Evolutionary conservation across 1,140 invertebrate species (phyloP).

Genomic region (Aphelenchoides besseyi): DNA sequence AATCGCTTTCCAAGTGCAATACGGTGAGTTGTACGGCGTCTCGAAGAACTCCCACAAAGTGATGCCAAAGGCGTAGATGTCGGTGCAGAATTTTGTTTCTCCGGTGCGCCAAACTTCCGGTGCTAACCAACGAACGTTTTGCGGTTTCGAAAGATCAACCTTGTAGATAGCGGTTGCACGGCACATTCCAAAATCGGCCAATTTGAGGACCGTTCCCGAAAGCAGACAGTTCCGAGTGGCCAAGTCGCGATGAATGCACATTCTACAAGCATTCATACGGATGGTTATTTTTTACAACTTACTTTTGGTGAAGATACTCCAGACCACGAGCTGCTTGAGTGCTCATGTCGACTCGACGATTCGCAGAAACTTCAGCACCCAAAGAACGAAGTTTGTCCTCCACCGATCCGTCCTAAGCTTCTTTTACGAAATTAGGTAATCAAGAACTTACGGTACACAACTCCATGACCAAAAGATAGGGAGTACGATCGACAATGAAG

Average conservation of each 20-base stretch:
- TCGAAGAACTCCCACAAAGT: constrained; percentile 34
- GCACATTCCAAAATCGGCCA: constrained; percentile 57
- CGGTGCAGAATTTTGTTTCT: constrained; percentile 38
- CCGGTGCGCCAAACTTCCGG: constrained; percentile 41
- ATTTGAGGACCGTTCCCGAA: constrained; percentile 32
- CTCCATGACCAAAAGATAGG: constrained; percentile 54
- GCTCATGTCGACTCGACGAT: constrained; percentile 29
- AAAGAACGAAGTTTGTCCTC: constrained; percentile 43
- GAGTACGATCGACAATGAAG: constrained; percentile 48
- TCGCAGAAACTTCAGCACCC: constrained; percentile 14
- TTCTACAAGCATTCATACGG: constrained; percentile 4
- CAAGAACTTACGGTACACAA: constrained; percentile 39
- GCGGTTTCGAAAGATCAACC: constrained; percentile 50
- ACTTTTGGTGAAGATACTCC: constrained; percentile 51
- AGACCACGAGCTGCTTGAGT: constrained; percentile 46
- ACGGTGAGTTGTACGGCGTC: constrained; percentile 34
- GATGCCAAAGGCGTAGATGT: constrained; percentile 39
- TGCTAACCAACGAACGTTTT: constrained; percentile 50
- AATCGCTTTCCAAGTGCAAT: constrained; percentile 37
- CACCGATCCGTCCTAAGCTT: constrained; percentile 43
- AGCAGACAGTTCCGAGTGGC: constrained; percentile 53
- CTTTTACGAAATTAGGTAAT: not conserved
- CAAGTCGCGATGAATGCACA: constrained; percentile 51
- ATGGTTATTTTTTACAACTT: too few relatives aligned
- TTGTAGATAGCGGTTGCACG: constrained; percentile 53